Evolutionary conservation across 2,797 vertebrate species (phyloP).

Genomic region (Lagodon rhomboides): DNA sequence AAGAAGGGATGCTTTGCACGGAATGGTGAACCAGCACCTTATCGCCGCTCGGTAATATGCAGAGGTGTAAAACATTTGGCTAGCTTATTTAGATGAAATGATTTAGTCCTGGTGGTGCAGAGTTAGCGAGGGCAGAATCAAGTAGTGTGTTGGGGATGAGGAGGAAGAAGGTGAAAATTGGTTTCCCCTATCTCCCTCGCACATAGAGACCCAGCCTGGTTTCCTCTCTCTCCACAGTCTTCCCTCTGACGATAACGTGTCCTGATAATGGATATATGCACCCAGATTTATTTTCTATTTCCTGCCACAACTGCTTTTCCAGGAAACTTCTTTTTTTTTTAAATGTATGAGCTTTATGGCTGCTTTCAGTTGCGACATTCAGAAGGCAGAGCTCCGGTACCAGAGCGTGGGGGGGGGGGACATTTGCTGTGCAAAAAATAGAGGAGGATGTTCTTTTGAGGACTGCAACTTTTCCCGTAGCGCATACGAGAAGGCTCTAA

Average conservation of each 20-base stretch:
- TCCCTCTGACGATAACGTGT: slow-evolving; percentile 77
- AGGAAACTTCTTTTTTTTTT: slow-evolving; percentile 70
- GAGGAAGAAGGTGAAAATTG: slow-evolving; percentile 82
- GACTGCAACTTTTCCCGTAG: slow-evolving; percentile 39
- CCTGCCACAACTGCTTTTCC: slow-evolving; percentile 77
- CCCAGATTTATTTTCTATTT: slow-evolving; percentile 87
- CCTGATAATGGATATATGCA: slow-evolving; percentile 85
- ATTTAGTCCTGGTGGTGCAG: slow-evolving; percentile 77
- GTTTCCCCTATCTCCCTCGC: slow-evolving; percentile 83
- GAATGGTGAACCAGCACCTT: slow-evolving; percentile 76
- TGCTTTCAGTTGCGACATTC: slow-evolving; percentile 73
- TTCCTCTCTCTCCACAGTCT: slow-evolving; percentile 74
- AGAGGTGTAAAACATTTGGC: slow-evolving; percentile 87
- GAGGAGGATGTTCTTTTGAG: slow-evolving; percentile 47
- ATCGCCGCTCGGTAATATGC: slow-evolving; percentile 81
- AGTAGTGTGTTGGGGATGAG: slow-evolving; percentile 72
- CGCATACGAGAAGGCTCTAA: slow-evolving; percentile 38
- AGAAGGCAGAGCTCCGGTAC: slow-evolving; percentile 51
- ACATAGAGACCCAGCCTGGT: slow-evolving; percentile 78
- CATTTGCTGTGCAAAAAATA: slow-evolving; percentile 59
- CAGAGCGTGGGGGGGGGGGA: slow-evolving; percentile 37
- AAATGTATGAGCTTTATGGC: slow-evolving; percentile 69
- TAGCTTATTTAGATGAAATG: slow-evolving; percentile 86
- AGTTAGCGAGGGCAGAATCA: slow-evolving; percentile 77
- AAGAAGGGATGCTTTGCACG: slow-evolving; percentile 60